A percentile compares a stretch with the other conserved stretches of the same genome.
Conservation (phyloP, 2,113 vertebrate genomes). For the Pavo muticus region DNA sequence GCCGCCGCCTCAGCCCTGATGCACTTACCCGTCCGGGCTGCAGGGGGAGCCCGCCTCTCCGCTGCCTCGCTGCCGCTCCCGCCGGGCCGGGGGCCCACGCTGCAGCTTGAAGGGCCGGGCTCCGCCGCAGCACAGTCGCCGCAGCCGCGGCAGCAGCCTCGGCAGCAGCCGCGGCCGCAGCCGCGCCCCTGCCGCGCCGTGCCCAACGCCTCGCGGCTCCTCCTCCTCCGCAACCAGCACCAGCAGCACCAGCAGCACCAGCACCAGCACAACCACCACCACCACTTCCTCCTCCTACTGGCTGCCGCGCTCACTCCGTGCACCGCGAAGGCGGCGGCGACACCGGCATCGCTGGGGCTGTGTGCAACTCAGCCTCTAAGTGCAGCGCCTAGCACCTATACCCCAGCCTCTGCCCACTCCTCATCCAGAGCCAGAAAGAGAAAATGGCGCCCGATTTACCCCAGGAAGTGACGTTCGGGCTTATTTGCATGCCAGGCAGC, state of each 20-base stretch:
- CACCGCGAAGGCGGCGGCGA: not conserved
- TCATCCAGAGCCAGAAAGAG: slow-evolving; percentile 78
- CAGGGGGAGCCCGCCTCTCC: slow-evolving; percentile 28
- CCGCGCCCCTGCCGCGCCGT: not conserved
- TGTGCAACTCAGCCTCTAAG: not conserved
- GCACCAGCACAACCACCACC: not conserved
- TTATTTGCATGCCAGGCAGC: slow-evolving; percentile 78
- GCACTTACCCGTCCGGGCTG: slow-evolving; percentile 24
- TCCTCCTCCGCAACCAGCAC: slow-evolving; percentile 25
- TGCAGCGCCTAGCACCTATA: not conserved
- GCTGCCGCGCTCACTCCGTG: not conserved
- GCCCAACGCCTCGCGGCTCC: slow-evolving; percentile 46
- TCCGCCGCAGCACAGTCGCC: not conserved
- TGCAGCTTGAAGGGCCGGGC: not conserved
- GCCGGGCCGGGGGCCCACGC: not conserved
- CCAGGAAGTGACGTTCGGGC: slow-evolving; percentile 77
- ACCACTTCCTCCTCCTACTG: not conserved
- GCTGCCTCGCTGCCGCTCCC: not conserved
- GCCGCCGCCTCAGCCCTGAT: not conserved
- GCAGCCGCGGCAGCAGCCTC: not conserved
- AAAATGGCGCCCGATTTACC: slow-evolving; percentile 84
- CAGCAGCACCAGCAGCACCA: not conserved
- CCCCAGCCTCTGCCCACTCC: slow-evolving; percentile 43
- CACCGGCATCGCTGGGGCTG: not conserved
- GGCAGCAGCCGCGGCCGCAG: not conserved